phyloP scores from a whole-genome alignment of 2,113 vertebrate species.

The Dicrurus megarhynchus region DNA sequence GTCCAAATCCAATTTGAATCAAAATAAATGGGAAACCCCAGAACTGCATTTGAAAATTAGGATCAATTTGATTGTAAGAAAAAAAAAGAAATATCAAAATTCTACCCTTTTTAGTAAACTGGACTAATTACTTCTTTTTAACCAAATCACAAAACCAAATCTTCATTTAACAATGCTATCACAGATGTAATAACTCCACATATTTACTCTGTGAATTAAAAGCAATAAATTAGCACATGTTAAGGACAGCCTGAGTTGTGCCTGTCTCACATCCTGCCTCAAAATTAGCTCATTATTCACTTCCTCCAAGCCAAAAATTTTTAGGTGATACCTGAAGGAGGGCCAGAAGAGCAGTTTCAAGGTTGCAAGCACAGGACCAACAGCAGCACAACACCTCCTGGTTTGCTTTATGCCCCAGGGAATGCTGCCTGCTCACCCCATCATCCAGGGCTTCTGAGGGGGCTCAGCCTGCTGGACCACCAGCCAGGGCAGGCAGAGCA shows the following conservation, averaged over 20 bases:
- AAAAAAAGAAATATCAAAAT: background rate
- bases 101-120: background rate
- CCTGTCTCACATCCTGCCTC: accelerated
- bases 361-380: background rate
- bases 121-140: background rate
- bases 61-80: background rate
- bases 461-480: background rate
- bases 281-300: background rate
- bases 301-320: background rate
- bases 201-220: background rate
- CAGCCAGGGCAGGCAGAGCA: background rate
- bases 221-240: background rate
- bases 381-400: background rate
- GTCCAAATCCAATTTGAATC: background rate
- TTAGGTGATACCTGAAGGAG: background rate
- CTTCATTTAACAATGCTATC: background rate
- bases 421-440: background rate
- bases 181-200: background rate
- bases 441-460: background rate
- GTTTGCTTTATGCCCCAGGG: background rate
- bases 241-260: background rate
- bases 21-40: background rate
- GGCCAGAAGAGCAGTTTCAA: background rate
- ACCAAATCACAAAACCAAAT: background rate
- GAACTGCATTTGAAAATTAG: background rate